A percentile compares a stretch with the other conserved stretches of the same genome.
Conservation (phyloP, 2,113 vertebrate species). For the Canis aureus region DNA sequence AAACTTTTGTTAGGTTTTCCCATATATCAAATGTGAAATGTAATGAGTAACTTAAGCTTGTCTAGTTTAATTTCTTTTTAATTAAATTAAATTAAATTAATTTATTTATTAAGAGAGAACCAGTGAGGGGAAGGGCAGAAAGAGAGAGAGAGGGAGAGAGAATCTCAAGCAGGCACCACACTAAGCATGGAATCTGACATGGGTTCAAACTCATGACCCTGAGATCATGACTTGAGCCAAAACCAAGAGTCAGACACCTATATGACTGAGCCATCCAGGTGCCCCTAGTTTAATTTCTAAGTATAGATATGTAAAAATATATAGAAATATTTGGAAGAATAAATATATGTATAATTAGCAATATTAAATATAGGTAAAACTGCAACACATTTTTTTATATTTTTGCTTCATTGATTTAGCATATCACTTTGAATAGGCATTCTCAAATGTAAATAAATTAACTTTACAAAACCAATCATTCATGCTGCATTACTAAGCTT, state of each 20-base stretch:
- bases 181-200: neutral
- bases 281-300: neutral
- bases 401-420: neutral
- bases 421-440: neutral
- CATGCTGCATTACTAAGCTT: no score
- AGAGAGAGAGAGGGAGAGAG: neutral
- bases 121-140: neutral
- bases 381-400: neutral
- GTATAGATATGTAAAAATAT: neutral
- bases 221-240: neutral
- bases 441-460: neutral
- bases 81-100: no score
- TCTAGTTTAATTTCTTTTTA: neutral
- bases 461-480: neutral
- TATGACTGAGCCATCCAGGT: neutral
- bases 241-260: neutral
- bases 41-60: neutral
- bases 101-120: neutral
- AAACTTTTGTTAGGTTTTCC: conserved; percentile 33
- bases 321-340: neutral
- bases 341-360: neutral
- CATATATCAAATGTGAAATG: rapidly evolving
- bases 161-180: neutral
- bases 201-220: neutral
- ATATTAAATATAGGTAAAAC: neutral